phyloP scores from a whole-genome alignment of 2,888 invertebrate species.

The Unio pictorum region DNA sequence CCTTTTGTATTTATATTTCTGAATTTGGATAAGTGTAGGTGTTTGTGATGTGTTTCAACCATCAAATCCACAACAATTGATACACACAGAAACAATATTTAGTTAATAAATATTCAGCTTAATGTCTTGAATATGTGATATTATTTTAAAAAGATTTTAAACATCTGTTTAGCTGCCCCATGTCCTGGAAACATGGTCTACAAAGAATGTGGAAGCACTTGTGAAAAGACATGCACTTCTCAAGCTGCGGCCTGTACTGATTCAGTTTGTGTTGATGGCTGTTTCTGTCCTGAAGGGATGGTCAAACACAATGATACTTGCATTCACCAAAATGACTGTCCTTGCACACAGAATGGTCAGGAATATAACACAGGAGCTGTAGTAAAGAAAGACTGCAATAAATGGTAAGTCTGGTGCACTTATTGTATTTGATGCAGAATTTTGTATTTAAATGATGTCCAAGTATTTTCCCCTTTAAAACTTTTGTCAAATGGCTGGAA shows the following conservation, averaged over 20 bases:
- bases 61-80: too few species aligned
- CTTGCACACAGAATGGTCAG: slow-evolving; percentile 77
- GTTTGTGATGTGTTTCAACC: too few species aligned
- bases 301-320: slow-evolving; percentile 85
- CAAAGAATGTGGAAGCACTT: slow-evolving; percentile 83
- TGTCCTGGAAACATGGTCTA: slow-evolving; percentile 85
- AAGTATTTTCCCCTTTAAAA: too few species aligned
- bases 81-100: too few species aligned
- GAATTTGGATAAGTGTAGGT: too few species aligned
- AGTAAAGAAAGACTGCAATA: slow-evolving; percentile 63
- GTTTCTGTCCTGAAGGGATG: slow-evolving; percentile 87
- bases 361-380: slow-evolving; percentile 47
- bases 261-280: slow-evolving; percentile 85
- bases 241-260: slow-evolving; percentile 57
- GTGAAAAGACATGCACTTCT: slow-evolving; percentile 81
- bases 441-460: too few species aligned
- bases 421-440: too few species aligned
- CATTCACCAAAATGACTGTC: slow-evolving; percentile 83
- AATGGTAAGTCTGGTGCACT: slow-evolving; percentile 46
- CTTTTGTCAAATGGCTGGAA: too few species aligned
- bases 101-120: neutral
- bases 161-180: slow-evolving; percentile 79
- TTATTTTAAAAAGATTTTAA: neutral
- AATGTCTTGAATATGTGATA: neutral
- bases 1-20: too few species aligned